phyloP scores from a whole-genome alignment of 2,888 invertebrate genomes.

The Lumbricus terrestris region DNA sequence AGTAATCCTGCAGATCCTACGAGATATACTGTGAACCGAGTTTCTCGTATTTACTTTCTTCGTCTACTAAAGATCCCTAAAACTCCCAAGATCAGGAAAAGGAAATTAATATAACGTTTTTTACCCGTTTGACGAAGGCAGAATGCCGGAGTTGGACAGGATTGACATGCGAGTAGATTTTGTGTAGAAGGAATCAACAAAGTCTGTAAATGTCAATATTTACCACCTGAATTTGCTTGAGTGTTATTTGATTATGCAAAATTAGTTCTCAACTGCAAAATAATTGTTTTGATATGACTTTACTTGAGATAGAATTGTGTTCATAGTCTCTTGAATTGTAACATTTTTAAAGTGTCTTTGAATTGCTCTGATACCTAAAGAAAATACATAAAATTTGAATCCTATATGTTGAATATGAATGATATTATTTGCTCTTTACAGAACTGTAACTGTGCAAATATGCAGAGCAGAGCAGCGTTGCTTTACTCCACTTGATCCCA shows the following conservation, averaged over 20 bases:
- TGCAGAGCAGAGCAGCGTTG: not conserved
- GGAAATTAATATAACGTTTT: slow-evolving; percentile 11
- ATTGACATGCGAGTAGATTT: not conserved
- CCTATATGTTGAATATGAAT: not conserved
- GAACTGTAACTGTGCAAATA: not conserved
- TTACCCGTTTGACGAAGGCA: not conserved
- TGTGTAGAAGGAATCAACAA: not conserved
- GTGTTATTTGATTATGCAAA: not conserved
- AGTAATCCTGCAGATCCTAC: slow-evolving; percentile 3
- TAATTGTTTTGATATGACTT: not conserved
- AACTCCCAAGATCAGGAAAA: slow-evolving; percentile 14
- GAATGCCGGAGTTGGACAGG: not conserved
- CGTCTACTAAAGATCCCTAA: not conserved
- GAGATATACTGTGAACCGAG: not conserved
- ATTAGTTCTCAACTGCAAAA: not conserved
- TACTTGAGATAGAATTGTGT: not conserved
- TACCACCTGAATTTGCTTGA: not conserved
- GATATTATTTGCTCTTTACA: not conserved
- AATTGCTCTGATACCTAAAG: not conserved
- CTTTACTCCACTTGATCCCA: not conserved
- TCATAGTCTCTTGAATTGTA: not conserved
- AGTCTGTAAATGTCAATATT: not conserved
- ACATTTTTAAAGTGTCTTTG: not conserved
- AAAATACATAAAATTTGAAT: not conserved
- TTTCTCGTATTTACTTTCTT: slow-evolving; percentile 7